Conservation (phyloP, 1,140 invertebrate species). For the Euura saliciscinereae region DNA sequence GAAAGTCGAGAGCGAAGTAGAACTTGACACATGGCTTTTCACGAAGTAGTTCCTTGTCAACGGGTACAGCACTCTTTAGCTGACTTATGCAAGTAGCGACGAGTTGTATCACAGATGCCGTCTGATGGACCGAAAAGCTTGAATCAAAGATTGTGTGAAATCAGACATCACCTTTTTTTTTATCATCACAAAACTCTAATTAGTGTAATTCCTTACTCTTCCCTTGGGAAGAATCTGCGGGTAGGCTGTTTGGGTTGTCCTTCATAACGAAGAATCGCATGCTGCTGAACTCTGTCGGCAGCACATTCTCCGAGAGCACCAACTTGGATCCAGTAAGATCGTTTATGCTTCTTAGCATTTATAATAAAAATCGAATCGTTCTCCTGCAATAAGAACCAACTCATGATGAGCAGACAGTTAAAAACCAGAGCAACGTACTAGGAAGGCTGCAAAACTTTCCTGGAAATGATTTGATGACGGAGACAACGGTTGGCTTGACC, state of each 20-base stretch:
- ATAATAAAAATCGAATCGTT: conserved; percentile 62
- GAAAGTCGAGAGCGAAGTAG: conserved; percentile 17
- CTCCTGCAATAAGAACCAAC: conserved; percentile 44
- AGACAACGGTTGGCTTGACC: conserved; percentile 53
- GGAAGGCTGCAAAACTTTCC: conserved; percentile 17
- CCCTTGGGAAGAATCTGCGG: conserved; percentile 1
- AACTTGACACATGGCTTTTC: conserved; percentile 17
- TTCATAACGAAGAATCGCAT: conserved; percentile 57
- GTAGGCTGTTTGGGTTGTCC: conserved; percentile 10
- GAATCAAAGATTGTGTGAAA: conserved; percentile 15
- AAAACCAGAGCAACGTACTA: neutral
- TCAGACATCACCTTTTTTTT: too few relatives aligned
- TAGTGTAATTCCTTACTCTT: conserved; percentile 30
- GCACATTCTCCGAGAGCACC: conserved; percentile 53
- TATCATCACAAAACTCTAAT: conserved; percentile 16
- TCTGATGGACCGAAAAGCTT: conserved; percentile 80
- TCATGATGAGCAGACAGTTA: neutral
- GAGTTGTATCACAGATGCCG: conserved; percentile 69
- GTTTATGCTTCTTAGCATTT: conserved; percentile 42
- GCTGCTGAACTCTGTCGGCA: conserved; percentile 49
- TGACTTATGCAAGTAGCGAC: conserved; percentile 76
- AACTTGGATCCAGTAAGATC: conserved; percentile 58
- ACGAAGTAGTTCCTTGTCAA: neutral
- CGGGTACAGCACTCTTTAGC: conserved; percentile 65
- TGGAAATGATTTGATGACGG: conserved; percentile 20